Evolutionary conservation across 2,113 vertebrate genomes (phyloP).

Genomic region (Bubo blakistoni): DNA sequence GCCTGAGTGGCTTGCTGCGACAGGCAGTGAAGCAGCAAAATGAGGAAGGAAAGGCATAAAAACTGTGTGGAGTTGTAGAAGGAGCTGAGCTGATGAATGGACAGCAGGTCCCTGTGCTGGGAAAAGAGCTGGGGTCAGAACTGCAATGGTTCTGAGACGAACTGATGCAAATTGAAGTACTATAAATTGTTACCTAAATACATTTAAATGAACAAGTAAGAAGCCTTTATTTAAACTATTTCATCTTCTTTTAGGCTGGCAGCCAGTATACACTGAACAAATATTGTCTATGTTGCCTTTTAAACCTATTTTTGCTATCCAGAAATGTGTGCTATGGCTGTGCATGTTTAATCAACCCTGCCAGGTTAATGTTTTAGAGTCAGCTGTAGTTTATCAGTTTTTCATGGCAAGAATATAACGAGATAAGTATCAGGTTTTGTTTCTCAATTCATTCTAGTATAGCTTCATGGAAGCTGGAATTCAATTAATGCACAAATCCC

Average conservation of each 20-base stretch:
- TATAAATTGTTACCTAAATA: neutral
- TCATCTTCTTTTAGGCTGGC: neutral
- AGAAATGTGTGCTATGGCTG: neutral
- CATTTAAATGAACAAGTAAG: neutral
- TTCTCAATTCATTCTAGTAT: neutral
- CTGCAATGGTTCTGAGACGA: neutral
- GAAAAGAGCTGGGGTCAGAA: neutral
- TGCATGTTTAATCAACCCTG: neutral
- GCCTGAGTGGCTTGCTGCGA: neutral
- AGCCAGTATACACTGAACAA: neutral
- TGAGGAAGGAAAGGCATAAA: neutral
- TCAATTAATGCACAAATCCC: conserved; percentile 32
- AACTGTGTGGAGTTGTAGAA: neutral
- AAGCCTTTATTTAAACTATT: neutral
- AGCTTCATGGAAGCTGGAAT: neutral
- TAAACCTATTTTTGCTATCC: neutral
- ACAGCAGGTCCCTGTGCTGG: neutral
- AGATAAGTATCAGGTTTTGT: neutral
- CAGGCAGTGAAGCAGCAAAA: neutral
- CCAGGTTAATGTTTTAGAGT: neutral
- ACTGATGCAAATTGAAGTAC: neutral
- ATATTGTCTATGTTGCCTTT: neutral
- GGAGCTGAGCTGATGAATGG: neutral
- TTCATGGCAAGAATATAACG: neutral
- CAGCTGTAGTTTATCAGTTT: neutral